Conservation (phyloP, 1,140 invertebrate genomes). For the Cephus cinctus region DNA sequence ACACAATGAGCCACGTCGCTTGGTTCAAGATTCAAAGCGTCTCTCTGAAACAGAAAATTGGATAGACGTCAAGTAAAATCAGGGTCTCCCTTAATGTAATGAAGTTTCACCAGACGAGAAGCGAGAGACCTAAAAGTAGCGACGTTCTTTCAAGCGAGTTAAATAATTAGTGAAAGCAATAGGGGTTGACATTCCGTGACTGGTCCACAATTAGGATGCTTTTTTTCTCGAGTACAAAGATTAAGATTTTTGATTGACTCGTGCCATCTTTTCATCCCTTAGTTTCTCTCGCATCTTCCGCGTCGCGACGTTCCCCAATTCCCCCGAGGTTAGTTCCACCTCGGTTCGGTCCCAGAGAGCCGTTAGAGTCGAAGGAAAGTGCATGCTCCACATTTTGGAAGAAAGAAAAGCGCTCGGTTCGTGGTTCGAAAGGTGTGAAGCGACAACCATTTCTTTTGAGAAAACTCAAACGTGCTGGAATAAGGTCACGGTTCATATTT, state of each 20-base stretch:
- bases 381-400: slow-evolving; percentile 13
- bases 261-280: too few species aligned
- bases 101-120: not conserved
- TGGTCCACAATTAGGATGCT: too few species aligned
- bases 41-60: slow-evolving; percentile 64
- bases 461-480: slow-evolving; percentile 1
- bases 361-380: slow-evolving; percentile 1
- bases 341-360: not conserved
- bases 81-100: not conserved
- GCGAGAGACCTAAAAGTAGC: too few species aligned
- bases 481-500: slow-evolving; percentile 1
- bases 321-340: not conserved
- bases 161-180: too few species aligned
- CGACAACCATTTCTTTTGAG: slow-evolving; percentile 8
- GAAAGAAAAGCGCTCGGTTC: not conserved
- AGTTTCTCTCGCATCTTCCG: too few species aligned
- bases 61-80: not conserved
- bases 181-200: too few species aligned
- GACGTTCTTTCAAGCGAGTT: too few species aligned
- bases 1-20: slow-evolving; percentile 76
- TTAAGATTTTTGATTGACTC: too few species aligned
- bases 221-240: too few species aligned
- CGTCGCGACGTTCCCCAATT: too few species aligned
- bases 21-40: slow-evolving; percentile 72
- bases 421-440: not conserved